Evolutionary conservation across 2,888 invertebrate species (phyloP), one percentile per base, ranked within the genome.

Genomic region (Hyposoter dolosus): DNA sequence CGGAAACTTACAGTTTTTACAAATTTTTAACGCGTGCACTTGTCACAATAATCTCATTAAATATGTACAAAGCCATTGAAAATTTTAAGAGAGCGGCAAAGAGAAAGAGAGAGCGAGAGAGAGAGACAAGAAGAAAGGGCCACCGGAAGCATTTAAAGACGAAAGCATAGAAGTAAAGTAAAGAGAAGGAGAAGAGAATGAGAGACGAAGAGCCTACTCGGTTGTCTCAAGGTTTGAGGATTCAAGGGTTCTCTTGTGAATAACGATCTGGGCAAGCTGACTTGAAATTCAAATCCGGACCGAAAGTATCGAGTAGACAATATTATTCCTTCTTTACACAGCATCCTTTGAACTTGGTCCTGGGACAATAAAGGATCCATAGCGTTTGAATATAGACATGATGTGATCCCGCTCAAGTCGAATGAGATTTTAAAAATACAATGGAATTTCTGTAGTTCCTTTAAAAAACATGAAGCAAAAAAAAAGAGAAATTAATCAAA

Each of bases 241-340:
- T 56, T 82, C 66, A 68, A 85, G 80, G 74, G 76, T 65, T 80
- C 83, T 85, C 86, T 88, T 76, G 78, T 68, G 85, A 88, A 74
- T 90, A 90, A 91, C 85, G 87, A 89, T 82, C 79, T 68, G 68
- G 19, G 32, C 76, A 80, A 68, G 85, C 71, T 85, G 75, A 87
- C 75, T 89, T 85, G 87, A 89, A 88, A 90, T 88, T 89, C 86
- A 88, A 90, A 91, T 90, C 76, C 78, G 76, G 81, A 35, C 80
- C 50, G 60, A 68, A 86, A 60, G 66, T 84, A 82, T 87, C 79
- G 84, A 87, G 84, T 87, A 79, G 71, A 82, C 82, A 71, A 82
- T 78, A 81, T 82, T 84, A 82, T 84, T 84, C 81, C 72, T 82
- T 17, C 66, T 77, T 85, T 72, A 76, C 71, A 75, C 80, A 66